Evolutionary conservation across 2,888 invertebrate species (phyloP).

Genomic region (Mesoligia furuncula): DNA sequence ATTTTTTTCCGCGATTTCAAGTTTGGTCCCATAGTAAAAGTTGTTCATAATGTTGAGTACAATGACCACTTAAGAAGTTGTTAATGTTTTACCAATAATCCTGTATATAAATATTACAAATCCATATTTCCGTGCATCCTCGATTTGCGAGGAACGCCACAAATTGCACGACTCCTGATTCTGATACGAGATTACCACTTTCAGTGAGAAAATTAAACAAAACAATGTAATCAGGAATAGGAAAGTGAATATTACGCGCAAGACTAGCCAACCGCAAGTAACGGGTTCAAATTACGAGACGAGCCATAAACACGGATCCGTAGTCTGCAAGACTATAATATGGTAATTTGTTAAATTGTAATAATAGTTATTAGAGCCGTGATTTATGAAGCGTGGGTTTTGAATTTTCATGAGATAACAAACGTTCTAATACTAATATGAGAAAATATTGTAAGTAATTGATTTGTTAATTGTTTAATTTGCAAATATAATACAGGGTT

Average conservation of each 20-base stretch:
- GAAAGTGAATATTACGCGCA: slow-evolving; percentile 60
- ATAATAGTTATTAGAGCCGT: slow-evolving; percentile 50
- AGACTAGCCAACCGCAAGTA: slow-evolving; percentile 52
- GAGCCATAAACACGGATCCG: slow-evolving; percentile 11
- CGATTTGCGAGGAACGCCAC: neutral
- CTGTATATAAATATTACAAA: no score
- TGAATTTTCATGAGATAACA: slow-evolving; percentile 18
- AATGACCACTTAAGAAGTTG: no score
- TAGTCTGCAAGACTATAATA: slow-evolving; percentile 31
- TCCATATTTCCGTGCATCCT: neutral
- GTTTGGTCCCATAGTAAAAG: no score
- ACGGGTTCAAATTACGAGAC: slow-evolving; percentile 44
- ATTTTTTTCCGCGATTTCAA: no score
- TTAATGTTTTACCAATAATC: no score
- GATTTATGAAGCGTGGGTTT: slow-evolving; percentile 35
- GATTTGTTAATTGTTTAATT: neutral
- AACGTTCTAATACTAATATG: neutral
- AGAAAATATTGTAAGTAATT: neutral
- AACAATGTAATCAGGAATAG: slow-evolving; percentile 46
- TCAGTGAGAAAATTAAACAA: slow-evolving; percentile 40
- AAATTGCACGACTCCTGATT: slow-evolving; percentile 16
- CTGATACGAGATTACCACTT: slow-evolving; percentile 1
- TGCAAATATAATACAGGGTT: no score
- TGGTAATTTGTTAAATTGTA: slow-evolving; percentile 47
- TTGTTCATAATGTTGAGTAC: no score